A percentile compares a stretch with the other conserved stretches of the same genome.
phyloP scores from a whole-genome alignment of 1,140 invertebrate species.

The Atopsyche davidsoni region DNA sequence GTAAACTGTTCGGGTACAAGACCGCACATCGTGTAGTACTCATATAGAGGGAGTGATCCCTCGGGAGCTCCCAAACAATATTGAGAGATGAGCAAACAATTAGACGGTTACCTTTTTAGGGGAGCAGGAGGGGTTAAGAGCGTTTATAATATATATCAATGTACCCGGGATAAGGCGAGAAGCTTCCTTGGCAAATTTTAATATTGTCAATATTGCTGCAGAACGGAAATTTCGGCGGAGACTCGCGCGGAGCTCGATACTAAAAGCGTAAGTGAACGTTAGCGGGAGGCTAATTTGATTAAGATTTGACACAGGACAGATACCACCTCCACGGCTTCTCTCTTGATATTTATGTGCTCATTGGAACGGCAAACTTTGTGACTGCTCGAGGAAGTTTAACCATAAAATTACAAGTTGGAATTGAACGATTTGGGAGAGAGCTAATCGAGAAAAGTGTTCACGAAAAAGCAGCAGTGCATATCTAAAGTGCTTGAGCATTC shows the following conservation, averaged over 20 bases:
- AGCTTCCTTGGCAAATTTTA: slow-evolving; percentile 25
- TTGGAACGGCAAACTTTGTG: slow-evolving; percentile 18
- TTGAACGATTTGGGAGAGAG: slow-evolving; percentile 14
- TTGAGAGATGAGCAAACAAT: slow-evolving; percentile 33
- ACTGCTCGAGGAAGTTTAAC: slow-evolving; percentile 16
- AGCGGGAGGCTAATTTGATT: slow-evolving; percentile 28
- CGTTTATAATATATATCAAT: slow-evolving; percentile 24
- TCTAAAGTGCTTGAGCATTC: background rate
- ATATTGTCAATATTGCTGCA: slow-evolving; percentile 30
- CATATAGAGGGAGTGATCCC: slow-evolving; percentile 25
- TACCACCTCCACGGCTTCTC: slow-evolving; percentile 15
- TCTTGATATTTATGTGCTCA: slow-evolving; percentile 19
- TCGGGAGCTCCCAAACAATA: slow-evolving; percentile 29
- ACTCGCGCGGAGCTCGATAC: slow-evolving; percentile 4
- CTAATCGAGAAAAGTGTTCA: slow-evolving; percentile 30
- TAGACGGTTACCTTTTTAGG: slow-evolving; percentile 31
- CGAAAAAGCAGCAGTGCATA: slow-evolving; percentile 16
- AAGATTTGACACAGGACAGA: slow-evolving; percentile 32
- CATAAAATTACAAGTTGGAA: slow-evolving; percentile 27
- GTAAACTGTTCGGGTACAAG: slow-evolving; percentile 16
- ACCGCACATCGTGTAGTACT: slow-evolving; percentile 18
- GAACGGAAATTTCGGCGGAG: slow-evolving; percentile 14
- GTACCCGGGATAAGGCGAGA: slow-evolving; percentile 19
- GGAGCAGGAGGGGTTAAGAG: slow-evolving; percentile 26
- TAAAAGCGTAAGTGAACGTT: slow-evolving; percentile 7